Evolutionary conservation across 1,140 invertebrate genomes (phyloP).

Genomic region (Lepidurus apus): DNA sequence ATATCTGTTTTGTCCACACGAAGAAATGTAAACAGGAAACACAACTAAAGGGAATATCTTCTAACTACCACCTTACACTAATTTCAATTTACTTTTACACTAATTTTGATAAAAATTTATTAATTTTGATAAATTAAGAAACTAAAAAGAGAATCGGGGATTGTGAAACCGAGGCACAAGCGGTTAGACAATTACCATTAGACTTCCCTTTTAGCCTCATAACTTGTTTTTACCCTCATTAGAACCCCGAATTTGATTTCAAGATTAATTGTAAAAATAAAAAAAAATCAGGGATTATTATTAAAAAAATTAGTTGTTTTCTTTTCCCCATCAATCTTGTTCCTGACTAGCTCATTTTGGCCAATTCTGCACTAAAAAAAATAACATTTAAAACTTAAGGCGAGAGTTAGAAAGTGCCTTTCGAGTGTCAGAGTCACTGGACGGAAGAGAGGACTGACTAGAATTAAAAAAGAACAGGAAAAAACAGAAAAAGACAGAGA

Average conservation of each 20-base stretch:
- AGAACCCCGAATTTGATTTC: no score
- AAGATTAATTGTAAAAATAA: no score
- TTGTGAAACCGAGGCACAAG: slow-evolving; percentile 17
- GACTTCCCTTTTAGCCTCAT: no score
- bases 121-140: no score
- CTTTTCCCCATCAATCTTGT: no score
- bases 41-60: background rate
- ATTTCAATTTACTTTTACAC: no score
- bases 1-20: background rate
- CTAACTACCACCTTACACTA: no score
- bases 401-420: background rate
- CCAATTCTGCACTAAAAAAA: background rate
- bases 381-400: background rate
- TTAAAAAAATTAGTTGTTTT: no score
- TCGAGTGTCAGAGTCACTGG: slow-evolving; percentile 2
- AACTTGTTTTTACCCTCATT: no score
- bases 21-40: background rate
- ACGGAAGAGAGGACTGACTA: slow-evolving; percentile 21
- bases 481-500: background rate
- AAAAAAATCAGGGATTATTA: no score
- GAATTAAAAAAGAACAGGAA: background rate
- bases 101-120: no score
- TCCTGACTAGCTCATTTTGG: no score
- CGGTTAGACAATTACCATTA: background rate
- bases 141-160: background rate